phyloP scores from a whole-genome alignment of 2,888 invertebrate species.

The Gisinianus flammeolus region DNA sequence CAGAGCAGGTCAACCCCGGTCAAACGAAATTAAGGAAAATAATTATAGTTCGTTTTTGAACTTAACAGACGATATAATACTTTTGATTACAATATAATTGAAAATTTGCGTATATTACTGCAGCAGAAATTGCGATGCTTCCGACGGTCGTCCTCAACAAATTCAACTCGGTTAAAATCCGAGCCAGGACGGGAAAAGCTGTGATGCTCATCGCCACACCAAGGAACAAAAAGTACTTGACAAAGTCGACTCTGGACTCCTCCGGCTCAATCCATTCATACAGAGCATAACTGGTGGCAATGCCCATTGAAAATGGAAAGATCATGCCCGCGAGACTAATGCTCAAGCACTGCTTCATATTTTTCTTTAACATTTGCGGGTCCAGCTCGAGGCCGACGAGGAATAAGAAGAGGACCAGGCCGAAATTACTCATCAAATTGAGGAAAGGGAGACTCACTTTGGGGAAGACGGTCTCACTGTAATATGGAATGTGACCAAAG shows the following conservation, averaged over 20 bases:
- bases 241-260: conserved; percentile 37
- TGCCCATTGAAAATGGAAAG: conserved; percentile 44
- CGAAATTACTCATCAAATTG: conserved; percentile 51
- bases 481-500: conserved; percentile 45
- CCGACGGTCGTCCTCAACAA: conserved; percentile 50
- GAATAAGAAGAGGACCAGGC: conserved; percentile 50
- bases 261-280: conserved; percentile 43
- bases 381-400: conserved; percentile 52
- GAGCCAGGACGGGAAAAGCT: conserved; percentile 50
- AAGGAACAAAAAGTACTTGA: conserved; percentile 48
- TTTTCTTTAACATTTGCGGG: conserved; percentile 46
- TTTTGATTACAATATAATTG: too few relatives aligned
- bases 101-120: conserved; percentile 18
- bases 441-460: conserved; percentile 46
- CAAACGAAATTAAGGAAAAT: too few relatives aligned
- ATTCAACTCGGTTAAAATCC: conserved; percentile 50
- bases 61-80: too few relatives aligned
- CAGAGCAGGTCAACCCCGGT: too few relatives aligned
- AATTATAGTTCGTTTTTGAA: too few relatives aligned
- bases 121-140: conserved; percentile 46
- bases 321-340: conserved; percentile 52
- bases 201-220: conserved; percentile 53
- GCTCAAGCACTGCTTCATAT: conserved; percentile 43
- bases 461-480: conserved; percentile 42
- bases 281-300: conserved; percentile 43